phyloP scores from a whole-genome alignment of 2,797 vertebrate genomes.

The Catharus ustulatus region DNA sequence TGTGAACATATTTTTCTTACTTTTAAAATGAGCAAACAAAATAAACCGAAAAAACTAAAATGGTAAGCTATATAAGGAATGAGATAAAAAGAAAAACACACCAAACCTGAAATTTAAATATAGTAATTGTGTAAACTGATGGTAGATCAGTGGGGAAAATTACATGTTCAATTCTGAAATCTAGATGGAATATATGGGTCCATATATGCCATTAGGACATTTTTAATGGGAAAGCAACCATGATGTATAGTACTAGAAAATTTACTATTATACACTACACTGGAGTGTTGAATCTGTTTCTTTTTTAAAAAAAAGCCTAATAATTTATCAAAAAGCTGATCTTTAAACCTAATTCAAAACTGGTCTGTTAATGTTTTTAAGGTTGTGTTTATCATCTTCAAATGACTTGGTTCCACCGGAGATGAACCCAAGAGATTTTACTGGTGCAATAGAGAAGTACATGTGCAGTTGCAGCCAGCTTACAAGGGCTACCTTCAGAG shows the following conservation, averaged over 20 bases:
- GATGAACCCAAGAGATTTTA: neutral
- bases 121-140: neutral
- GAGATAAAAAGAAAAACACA: neutral
- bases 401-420: neutral
- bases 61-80: neutral
- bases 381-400: neutral
- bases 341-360: neutral
- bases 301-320: neutral
- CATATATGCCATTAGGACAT: neutral
- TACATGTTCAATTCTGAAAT: neutral
- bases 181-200: neutral
- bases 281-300: neutral
- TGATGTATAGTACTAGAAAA: neutral
- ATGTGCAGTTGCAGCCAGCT: neutral
- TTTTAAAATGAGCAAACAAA: neutral
- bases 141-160: neutral
- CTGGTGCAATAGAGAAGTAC: neutral
- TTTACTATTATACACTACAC: rapidly evolving
- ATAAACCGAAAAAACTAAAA: neutral
- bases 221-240: neutral
- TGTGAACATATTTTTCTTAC: neutral
- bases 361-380: neutral
- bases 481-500: neutral
- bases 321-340: rapidly evolving
- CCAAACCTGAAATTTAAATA: neutral